phyloP scores from a whole-genome alignment of 2,797 vertebrate genomes.

The Aplochiton taeniatus region DNA sequence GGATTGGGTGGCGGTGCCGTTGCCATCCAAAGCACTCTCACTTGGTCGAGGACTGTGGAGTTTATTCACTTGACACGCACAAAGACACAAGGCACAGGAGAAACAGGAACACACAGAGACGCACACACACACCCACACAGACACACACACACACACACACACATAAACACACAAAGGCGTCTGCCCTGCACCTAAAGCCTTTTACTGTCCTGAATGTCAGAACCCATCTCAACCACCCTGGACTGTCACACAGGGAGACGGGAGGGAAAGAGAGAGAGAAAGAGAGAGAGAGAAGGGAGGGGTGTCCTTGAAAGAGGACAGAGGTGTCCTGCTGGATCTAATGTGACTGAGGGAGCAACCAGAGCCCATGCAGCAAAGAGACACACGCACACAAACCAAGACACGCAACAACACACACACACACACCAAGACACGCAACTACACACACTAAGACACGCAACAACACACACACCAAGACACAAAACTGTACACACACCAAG shows the following conservation, averaged over 20 bases:
- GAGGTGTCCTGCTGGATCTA: slow-evolving; percentile 78
- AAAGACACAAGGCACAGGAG: neutral
- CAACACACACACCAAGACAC: slow-evolving; percentile 2
- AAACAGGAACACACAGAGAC: neutral
- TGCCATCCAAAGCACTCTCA: too few relatives aligned
- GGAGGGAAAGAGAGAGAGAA: neutral
- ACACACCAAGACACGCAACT: neutral
- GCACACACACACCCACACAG: slow-evolving; percentile 24
- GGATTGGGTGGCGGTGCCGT: too few relatives aligned
- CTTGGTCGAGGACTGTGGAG: too few relatives aligned
- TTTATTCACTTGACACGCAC: neutral
- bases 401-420: slow-evolving; percentile 19
- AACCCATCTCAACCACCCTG: slow-evolving; percentile 55
- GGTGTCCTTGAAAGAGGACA: slow-evolving; percentile 77
- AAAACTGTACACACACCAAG: too few relatives aligned
- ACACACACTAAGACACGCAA: slow-evolving; percentile 9
- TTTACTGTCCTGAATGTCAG: slow-evolving; percentile 73
- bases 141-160: slow-evolving; percentile 25
- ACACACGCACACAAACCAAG: slow-evolving; percentile 22
- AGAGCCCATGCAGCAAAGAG: slow-evolving; percentile 42
- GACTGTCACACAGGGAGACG: neutral
- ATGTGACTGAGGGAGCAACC: slow-evolving; percentile 71
- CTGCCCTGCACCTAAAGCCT: slow-evolving; percentile 61
- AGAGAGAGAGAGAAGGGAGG: slow-evolving; percentile 49
- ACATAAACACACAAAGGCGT: slow-evolving; percentile 13